Conservation (phyloP, 1,140 invertebrate species). For the Drosophila baimaii region DNA sequence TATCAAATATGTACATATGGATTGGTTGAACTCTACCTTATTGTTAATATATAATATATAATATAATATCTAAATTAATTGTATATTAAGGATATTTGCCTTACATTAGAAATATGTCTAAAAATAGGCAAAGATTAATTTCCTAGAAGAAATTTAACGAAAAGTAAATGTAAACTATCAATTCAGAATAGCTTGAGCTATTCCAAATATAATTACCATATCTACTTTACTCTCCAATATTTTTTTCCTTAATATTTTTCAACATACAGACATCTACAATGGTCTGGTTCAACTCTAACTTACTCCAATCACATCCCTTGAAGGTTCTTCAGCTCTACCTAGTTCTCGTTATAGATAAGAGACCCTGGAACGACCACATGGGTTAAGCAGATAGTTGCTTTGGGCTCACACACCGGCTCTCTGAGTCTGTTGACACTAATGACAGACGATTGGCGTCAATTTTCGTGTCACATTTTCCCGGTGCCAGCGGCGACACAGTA, state of each 20-base stretch:
- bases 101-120: background rate
- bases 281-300: background rate
- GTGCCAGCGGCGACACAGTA: conserved; percentile 63
- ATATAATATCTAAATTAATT: no score
- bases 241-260: background rate
- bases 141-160: background rate
- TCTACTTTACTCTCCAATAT: background rate
- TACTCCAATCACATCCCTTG: background rate
- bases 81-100: background rate
- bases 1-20: no score
- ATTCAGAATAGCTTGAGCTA: no score
- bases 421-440: conserved; percentile 76
- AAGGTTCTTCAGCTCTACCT: background rate
- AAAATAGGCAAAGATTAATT: background rate
- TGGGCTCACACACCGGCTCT: conserved; percentile 3
- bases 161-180: background rate
- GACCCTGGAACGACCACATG: conserved; percentile 9
- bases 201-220: background rate
- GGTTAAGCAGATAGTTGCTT: conserved; percentile 40
- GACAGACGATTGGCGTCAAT: conserved; percentile 80
- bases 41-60: no score
- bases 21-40: no score
- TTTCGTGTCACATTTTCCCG: conserved; percentile 67
- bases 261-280: background rate
- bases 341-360: conserved; percentile 26